Percentiles rank a stretch among this genome's conserved stretches.
phyloP scores from a whole-genome alignment of 2,888 invertebrate species.

The Mellilla xanthometata region DNA sequence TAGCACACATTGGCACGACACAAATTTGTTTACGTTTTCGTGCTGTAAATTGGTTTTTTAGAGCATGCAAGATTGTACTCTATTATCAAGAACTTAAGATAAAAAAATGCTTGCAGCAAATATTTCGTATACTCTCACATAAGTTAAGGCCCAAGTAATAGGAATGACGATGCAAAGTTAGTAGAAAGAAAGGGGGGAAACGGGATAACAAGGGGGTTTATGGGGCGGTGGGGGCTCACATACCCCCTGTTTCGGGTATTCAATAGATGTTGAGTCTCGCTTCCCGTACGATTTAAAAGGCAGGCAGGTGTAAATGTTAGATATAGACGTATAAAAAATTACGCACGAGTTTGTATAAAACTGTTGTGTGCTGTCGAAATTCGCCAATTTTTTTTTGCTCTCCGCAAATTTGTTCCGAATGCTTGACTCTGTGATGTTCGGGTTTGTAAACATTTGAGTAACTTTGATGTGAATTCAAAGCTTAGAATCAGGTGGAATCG shows the following conservation, averaged over 20 bases:
- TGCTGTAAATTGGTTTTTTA: constrained; percentile 32
- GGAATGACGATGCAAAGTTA: constrained; percentile 81
- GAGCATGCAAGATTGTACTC: constrained; percentile 31
- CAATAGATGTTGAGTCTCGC: constrained; percentile 79
- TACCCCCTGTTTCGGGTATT: constrained; percentile 79
- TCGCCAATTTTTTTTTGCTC: constrained; percentile 10
- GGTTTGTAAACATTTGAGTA: constrained; percentile 18
- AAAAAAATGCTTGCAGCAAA: constrained; percentile 40
- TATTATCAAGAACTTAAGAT: constrained; percentile 30
- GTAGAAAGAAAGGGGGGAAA: constrained; percentile 78
- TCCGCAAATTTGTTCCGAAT: constrained; percentile 23
- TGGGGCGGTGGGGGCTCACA: constrained; percentile 34
- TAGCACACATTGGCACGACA: constrained; percentile 22
- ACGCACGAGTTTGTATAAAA: not conserved
- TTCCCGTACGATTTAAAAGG: constrained; percentile 67
- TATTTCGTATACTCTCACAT: constrained; percentile 67
- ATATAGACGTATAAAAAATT: constrained; percentile 17
- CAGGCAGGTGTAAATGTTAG: constrained; percentile 65
- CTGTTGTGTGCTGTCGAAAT: constrained; percentile 5
- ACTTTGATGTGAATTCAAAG: constrained; percentile 5
- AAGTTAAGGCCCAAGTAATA: constrained; percentile 81
- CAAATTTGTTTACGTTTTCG: constrained; percentile 10
- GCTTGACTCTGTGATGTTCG: constrained; percentile 16
- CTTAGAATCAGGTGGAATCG: no score
- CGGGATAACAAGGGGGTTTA: constrained; percentile 65